A percentile compares a stretch with the other conserved stretches of the same genome.
phyloP scores from a whole-genome alignment of 2,888 invertebrate genomes.

The Pseudolycoriella hygida region DNA sequence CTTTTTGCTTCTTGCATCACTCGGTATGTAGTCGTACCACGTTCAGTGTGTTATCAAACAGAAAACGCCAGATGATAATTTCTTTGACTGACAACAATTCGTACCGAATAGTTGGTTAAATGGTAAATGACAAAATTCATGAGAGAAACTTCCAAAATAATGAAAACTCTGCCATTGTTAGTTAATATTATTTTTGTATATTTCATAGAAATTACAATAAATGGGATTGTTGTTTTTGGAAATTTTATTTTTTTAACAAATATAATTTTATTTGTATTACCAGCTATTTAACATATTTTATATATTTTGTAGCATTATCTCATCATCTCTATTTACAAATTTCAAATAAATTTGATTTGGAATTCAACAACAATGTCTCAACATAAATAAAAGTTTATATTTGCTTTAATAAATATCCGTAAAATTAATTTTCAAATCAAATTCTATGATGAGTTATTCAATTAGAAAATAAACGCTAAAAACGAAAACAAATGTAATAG shows the following conservation, averaged over 20 bases:
- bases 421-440: background rate
- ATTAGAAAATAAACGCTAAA: background rate
- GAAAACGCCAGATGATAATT: no score
- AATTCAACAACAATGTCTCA: slow-evolving; percentile 1
- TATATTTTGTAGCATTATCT: slow-evolving; percentile 6
- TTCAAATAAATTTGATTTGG: background rate
- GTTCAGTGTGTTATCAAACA: no score
- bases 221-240: slow-evolving; percentile 7
- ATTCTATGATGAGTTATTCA: background rate
- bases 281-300: slow-evolving; percentile 7
- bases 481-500: no score
- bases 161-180: no score
- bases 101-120: no score
- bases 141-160: no score
- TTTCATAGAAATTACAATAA: slow-evolving; percentile 13
- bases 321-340: background rate
- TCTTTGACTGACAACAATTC: no score
- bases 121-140: no score
- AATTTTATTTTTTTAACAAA: slow-evolving; percentile 6
- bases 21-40: no score
- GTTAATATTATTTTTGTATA: slow-evolving; percentile 8
- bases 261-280: slow-evolving; percentile 6
- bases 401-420: background rate
- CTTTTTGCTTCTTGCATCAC: no score
- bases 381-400: slow-evolving; percentile 3